Evolutionary conservation across 1,140 invertebrate genomes (phyloP).

Genomic region (Drosophila sechellia): DNA sequence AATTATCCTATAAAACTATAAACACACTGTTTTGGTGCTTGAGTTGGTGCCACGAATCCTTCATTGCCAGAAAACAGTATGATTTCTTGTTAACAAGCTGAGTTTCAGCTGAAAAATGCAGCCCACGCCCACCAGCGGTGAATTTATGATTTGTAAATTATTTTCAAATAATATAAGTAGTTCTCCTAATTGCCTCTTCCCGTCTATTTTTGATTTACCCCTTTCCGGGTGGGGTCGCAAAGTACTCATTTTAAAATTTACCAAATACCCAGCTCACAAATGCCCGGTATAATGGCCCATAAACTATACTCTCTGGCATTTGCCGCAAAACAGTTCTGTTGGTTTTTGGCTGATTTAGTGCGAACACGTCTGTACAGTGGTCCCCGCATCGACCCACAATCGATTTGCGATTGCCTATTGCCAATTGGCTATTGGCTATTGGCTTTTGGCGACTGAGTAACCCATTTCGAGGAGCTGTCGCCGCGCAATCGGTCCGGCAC

Average conservation of each 20-base stretch:
- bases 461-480: slow-evolving; percentile 18
- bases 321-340: slow-evolving; percentile 6
- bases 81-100: background rate
- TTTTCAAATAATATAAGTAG: slow-evolving; percentile 4
- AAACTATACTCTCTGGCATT: background rate
- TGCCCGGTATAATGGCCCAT: slow-evolving; percentile 4
- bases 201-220: background rate
- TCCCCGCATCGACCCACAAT: slow-evolving; percentile 11
- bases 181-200: slow-evolving; percentile 4
- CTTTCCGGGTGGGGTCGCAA: slow-evolving; percentile 2
- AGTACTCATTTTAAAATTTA: background rate
- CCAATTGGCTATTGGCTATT: background rate
- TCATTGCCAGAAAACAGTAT: too few relatives aligned
- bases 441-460: slow-evolving; percentile 7
- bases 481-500: slow-evolving; percentile 6
- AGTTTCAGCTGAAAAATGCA: background rate
- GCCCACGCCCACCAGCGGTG: background rate
- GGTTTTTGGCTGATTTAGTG: slow-evolving; percentile 1
- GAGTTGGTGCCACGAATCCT: too few relatives aligned
- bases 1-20: background rate
- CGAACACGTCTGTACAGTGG: slow-evolving; percentile 9
- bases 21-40: too few relatives aligned
- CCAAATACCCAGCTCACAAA: background rate
- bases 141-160: slow-evolving; percentile 6
- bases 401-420: background rate